Conservation (phyloP, 2,888 invertebrate genomes). For the Petrolisthes cinctipes region DNA sequence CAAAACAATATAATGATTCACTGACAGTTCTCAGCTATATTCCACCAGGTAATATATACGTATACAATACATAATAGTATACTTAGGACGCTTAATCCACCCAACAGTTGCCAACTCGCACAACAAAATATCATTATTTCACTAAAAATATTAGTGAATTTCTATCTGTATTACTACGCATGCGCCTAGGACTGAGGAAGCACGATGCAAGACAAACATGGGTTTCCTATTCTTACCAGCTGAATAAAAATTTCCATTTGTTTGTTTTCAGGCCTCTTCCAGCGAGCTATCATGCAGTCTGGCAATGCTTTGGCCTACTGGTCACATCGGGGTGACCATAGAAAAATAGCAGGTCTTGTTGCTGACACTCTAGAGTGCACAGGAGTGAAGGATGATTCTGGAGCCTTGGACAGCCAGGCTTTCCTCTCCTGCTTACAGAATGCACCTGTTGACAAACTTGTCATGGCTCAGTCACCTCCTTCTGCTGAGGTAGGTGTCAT, state of each 20-base stretch:
- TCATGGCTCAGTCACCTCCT: neutral
- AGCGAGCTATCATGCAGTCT: slow-evolving; percentile 46
- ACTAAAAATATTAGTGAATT: no score
- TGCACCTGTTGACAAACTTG: neutral
- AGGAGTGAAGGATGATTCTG: neutral
- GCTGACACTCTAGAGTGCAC: slow-evolving; percentile 14
- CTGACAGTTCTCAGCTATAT: no score
- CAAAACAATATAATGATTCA: no score
- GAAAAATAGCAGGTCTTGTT: slow-evolving; percentile 6
- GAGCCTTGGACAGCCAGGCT: neutral
- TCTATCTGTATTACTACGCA: no score
- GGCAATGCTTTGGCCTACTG: slow-evolving; percentile 34
- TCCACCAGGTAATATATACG: no score
- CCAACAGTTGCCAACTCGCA: no score
- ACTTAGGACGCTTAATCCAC: no score
- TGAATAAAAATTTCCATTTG: neutral
- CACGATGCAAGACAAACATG: no score
- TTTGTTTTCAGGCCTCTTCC: slow-evolving; percentile 31
- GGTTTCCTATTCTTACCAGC: neutral
- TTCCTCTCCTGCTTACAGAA: slow-evolving; percentile 6
- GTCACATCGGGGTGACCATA: slow-evolving; percentile 25
- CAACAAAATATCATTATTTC: no score
- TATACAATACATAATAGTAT: no score
- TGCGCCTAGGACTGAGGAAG: no score
- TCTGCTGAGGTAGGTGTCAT: no score